A percentile compares a stretch with the other conserved stretches of the same genome.
Evolutionary conservation across 1,140 invertebrate species (phyloP).

Genomic region (Lutraria rhynchaena): DNA sequence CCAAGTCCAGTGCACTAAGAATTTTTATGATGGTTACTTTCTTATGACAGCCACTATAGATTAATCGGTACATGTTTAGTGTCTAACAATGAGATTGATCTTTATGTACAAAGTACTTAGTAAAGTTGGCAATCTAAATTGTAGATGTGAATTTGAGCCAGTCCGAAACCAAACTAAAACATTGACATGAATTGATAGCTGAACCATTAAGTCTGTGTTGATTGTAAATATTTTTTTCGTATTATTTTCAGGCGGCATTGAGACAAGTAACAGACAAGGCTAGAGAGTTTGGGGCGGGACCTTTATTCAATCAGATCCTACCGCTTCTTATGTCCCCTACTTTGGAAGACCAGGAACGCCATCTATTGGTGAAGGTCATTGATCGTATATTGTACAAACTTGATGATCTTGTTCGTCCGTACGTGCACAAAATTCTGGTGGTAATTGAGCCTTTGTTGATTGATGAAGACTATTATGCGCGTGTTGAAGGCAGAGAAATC

Average conservation of each 20-base stretch:
- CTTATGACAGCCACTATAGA: too few relatives aligned
- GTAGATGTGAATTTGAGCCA: too few relatives aligned
- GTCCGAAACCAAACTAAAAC: too few relatives aligned
- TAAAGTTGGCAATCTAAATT: too few relatives aligned
- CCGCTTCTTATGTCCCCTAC: conserved; percentile 99
- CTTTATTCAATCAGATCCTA: conserved; percentile 99
- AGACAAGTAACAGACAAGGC: conserved; percentile 99
- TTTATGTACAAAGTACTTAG: too few relatives aligned
- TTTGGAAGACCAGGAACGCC: conserved; percentile 99
- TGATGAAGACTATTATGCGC: conserved; percentile 99
- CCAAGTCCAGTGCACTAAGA: too few relatives aligned
- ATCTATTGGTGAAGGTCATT: conserved; percentile 99
- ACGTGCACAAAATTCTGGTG: conserved; percentile 99
- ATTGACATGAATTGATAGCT: too few relatives aligned
- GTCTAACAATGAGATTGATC: too few relatives aligned
- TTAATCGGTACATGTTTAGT: too few relatives aligned
- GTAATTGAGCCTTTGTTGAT: conserved; percentile 99
- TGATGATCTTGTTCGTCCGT: conserved; percentile 98
- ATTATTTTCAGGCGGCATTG: conserved; percentile 87
- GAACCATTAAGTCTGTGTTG: too few relatives aligned
- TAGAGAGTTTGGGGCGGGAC: conserved; percentile 98
- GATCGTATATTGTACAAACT: conserved; percentile 99
- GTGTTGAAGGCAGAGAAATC: conserved; percentile 99
- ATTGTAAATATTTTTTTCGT: too few relatives aligned
- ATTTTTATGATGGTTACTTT: too few relatives aligned